phyloP scores from a whole-genome alignment of 2,797 vertebrate genomes.

The Podarcis siculus region DNA sequence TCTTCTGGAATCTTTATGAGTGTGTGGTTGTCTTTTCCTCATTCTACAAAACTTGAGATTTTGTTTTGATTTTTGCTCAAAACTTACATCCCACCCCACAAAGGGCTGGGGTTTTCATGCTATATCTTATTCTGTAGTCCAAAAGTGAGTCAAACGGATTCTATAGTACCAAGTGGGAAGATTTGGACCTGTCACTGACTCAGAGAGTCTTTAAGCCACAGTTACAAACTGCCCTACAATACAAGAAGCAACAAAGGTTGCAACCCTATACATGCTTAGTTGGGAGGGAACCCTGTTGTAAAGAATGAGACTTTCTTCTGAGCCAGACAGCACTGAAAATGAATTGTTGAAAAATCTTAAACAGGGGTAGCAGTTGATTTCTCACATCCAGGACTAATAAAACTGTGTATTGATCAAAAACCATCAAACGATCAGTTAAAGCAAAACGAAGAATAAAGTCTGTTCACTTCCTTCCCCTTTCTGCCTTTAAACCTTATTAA shows the following conservation, averaged over 20 bases:
- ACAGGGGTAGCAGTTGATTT: not conserved
- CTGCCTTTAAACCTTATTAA: not conserved
- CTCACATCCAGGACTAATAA: not conserved
- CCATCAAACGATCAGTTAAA: rapidly evolving
- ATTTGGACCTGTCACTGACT: rapidly evolving
- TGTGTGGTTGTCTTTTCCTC: not conserved
- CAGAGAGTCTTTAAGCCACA: not conserved
- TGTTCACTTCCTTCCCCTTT: rapidly evolving
- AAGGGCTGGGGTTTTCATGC: no score
- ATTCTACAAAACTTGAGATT: not conserved
- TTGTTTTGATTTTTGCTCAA: not conserved
- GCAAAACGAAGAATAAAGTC: not conserved
- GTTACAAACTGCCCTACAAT: rapidly evolving
- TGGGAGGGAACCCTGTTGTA: no score
- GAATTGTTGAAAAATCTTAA: not conserved
- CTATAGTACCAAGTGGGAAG: not conserved
- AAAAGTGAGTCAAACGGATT: not conserved
- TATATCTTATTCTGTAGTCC: no score
- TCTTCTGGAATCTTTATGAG: not conserved
- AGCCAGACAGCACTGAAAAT: no score
- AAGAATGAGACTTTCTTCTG: no score
- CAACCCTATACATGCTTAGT: not conserved
- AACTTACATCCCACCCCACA: not conserved
- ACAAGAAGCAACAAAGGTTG: rapidly evolving
- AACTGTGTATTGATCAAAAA: not conserved